phyloP scores from a whole-genome alignment of 2,888 invertebrate species.

The Hyalella azteca region DNA sequence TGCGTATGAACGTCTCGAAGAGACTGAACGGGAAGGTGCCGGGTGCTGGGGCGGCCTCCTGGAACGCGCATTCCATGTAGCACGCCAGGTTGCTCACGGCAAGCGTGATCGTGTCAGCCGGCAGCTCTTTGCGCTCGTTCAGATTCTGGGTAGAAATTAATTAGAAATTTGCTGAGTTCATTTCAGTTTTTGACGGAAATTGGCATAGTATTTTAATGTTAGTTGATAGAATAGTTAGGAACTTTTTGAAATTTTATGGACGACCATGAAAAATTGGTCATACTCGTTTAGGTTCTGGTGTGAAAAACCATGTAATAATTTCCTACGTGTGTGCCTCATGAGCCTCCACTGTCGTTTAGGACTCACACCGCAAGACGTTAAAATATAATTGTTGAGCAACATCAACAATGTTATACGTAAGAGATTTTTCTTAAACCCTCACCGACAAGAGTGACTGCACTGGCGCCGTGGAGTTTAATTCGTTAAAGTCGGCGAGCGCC shows the following conservation, averaged over 20 bases:
- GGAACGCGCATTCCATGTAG: conserved; percentile 88
- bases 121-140: conserved; percentile 78
- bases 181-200: too few relatives aligned
- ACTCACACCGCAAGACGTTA: too few relatives aligned
- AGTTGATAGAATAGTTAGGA: too few relatives aligned
- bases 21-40: conserved; percentile 77
- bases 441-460: conserved; percentile 84
- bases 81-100: conserved; percentile 89
- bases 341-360: too few relatives aligned
- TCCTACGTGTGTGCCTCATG: too few relatives aligned
- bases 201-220: too few relatives aligned
- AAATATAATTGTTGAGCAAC: background rate
- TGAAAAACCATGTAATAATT: too few relatives aligned
- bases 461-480: conserved; percentile 92
- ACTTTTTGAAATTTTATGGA: too few relatives aligned
- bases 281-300: too few relatives aligned
- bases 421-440: background rate
- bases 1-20: conserved; percentile 84
- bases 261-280: too few relatives aligned
- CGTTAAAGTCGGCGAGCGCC: conserved; percentile 93
- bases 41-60: conserved; percentile 80
- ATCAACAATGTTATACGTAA: background rate
- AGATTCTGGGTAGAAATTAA: conserved; percentile 70
- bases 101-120: conserved; percentile 74
- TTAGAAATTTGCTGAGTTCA: background rate